Conservation (phyloP, 2,797 vertebrate genomes). For the Rhyacichthys aspro region DNA sequence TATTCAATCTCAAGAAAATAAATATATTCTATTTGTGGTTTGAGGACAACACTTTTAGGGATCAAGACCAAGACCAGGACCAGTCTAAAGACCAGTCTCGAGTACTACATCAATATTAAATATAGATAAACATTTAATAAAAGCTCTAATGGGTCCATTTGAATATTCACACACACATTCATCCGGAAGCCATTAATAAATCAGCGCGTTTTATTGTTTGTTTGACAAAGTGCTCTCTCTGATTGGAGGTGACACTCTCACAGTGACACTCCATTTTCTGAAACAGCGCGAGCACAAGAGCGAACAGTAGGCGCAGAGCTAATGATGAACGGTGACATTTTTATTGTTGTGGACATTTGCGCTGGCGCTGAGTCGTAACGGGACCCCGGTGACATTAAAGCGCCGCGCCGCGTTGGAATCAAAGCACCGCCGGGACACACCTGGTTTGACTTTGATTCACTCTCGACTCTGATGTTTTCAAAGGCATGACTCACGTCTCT, state of each 20-base stretch:
- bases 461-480: slow-evolving; percentile 27
- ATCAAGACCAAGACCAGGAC: too few species aligned
- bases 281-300: slow-evolving; percentile 3
- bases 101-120: too few species aligned
- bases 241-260: neutral
- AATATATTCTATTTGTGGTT: too few species aligned
- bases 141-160: too few species aligned
- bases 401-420: slow-evolving; percentile 13
- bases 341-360: slow-evolving; percentile 17
- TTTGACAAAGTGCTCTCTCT: neutral
- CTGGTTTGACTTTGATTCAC: slow-evolving; percentile 17
- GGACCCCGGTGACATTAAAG: slow-evolving; percentile 10
- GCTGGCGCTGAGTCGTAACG: too few species aligned
- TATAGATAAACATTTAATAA: too few species aligned
- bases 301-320: slow-evolving; percentile 10
- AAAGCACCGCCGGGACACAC: slow-evolving; percentile 25
- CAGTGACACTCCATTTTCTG: neutral
- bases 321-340: slow-evolving; percentile 9
- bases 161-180: neutral
- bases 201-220: neutral
- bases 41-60: too few species aligned
- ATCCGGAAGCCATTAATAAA: neutral
- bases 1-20: too few species aligned
- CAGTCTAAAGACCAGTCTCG: too few species aligned
- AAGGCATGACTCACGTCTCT: slow-evolving; percentile 20